Evolutionary conservation across 2,797 vertebrate species (phyloP).

Genomic region (Sebastes trivittatus): DNA sequence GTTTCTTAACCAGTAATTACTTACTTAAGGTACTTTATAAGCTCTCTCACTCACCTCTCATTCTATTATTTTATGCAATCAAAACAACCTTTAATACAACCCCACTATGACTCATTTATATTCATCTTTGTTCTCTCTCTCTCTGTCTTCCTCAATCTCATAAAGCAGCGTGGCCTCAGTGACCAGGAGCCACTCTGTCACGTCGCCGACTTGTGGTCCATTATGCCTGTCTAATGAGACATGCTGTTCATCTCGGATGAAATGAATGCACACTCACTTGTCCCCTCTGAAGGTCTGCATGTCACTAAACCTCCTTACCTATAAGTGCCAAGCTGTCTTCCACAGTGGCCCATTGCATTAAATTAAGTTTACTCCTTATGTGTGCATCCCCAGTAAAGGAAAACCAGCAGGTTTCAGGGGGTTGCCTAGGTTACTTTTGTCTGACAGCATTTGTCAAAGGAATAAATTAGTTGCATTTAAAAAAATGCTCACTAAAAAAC

Average conservation of each 20-base stretch:
- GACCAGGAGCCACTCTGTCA: conserved; percentile 45
- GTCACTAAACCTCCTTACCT: neutral
- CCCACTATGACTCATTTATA: conserved; percentile 24
- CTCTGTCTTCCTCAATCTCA: conserved; percentile 7
- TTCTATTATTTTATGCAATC: conserved; percentile 6
- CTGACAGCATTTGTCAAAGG: neutral
- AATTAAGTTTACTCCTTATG: neutral
- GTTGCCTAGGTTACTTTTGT: conserved; percentile 32
- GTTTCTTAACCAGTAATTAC: conserved; percentile 8
- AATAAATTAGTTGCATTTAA: neutral
- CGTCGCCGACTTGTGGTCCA: conserved; percentile 23
- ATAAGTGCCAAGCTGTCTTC: neutral
- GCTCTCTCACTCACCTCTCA: neutral
- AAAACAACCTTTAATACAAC: conserved; percentile 26
- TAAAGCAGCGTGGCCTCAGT: conserved; percentile 13
- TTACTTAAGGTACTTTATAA: neutral
- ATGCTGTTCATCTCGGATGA: conserved; percentile 39
- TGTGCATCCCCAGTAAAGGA: neutral
- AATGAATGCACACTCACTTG: conserved; percentile 33
- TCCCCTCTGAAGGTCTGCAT: neutral
- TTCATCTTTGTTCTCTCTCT: conserved; percentile 5
- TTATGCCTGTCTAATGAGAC: conserved; percentile 58
- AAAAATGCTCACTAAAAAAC: neutral
- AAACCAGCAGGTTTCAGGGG: neutral
- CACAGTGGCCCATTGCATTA: neutral